These are phyloP conservation scores for Siniperca undulata DNA, from an alignment of 2,797 vertebrate genomes.

Conservation along the genomic window DNA sequence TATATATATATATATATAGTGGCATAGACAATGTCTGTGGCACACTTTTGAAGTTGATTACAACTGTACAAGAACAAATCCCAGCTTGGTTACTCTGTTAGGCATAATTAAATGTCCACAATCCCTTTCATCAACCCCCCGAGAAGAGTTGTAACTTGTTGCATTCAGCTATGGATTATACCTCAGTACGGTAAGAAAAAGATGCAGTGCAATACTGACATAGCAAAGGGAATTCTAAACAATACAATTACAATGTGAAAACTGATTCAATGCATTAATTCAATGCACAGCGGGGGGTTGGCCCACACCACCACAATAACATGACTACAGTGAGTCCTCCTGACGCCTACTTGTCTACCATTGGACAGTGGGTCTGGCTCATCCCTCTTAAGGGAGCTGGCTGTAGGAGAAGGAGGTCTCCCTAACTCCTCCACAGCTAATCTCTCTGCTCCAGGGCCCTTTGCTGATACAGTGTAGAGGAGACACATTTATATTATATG, in stretches of 20 bases:
- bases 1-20: not conserved
- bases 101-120: conserved; percentile 45
- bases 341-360: conserved; percentile 78
- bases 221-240: conserved; percentile 29
- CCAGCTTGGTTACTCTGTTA: conserved; percentile 1
- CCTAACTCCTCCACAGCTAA: conserved; percentile 79
- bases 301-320: conserved; percentile 64
- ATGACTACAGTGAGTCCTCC: conserved; percentile 65
- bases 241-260: conserved; percentile 50
- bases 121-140: conserved; percentile 23
- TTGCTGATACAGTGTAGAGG: conserved; percentile 62
- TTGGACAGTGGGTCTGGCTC: conserved; percentile 76
- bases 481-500: conserved; percentile 64
- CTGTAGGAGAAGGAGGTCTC: conserved; percentile 65
- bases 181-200: conserved; percentile 5
- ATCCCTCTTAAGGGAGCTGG: conserved; percentile 77
- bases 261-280: conserved; percentile 55
- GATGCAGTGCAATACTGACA: conserved; percentile 24
- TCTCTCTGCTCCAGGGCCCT: conserved; percentile 75
- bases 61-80: conserved; percentile 18
- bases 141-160: conserved; percentile 40
- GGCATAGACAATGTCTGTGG: conserved; percentile 14
- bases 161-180: conserved; percentile 22
- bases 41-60: conserved; percentile 20
- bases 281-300: conserved; percentile 60